Conservation (phyloP, 2,113 vertebrate genomes). For the Tupaia chinensis region DNA sequence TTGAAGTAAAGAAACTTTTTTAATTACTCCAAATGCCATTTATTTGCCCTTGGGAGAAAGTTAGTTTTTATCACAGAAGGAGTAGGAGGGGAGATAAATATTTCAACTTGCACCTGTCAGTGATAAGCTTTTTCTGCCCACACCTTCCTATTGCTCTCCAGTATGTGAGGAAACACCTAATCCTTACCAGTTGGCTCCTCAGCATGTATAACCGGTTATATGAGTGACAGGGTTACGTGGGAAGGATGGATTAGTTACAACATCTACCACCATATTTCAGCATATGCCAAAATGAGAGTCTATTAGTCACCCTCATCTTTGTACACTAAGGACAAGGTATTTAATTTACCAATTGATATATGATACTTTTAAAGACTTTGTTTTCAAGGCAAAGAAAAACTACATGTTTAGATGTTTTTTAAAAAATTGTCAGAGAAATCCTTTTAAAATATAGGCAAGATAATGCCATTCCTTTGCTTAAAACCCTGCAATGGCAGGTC, state of each 20-base stretch:
- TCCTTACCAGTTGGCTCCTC: neutral
- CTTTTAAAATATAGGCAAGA: neutral
- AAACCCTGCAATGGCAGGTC: neutral
- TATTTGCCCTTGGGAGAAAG: neutral
- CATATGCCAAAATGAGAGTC: neutral
- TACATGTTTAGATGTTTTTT: neutral
- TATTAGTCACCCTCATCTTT: neutral
- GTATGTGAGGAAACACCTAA: neutral
- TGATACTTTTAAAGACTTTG: neutral
- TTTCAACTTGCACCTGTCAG: neutral
- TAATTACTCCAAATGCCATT: conserved; percentile 2
- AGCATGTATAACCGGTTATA: neutral
- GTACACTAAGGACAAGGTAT: neutral
- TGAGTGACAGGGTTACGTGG: neutral
- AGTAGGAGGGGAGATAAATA: neutral
- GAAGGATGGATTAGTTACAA: neutral
- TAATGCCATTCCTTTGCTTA: neutral
- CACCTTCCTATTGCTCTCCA: neutral
- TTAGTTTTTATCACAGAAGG: neutral
- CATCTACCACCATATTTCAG: neutral
- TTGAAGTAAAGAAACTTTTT: neutral
- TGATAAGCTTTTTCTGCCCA: neutral
- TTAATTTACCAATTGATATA: neutral
- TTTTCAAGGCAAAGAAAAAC: neutral
- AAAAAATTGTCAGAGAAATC: neutral